Evolutionary conservation across 2,113 vertebrate genomes (phyloP).

Genomic region (Antennarius striatus): DNA sequence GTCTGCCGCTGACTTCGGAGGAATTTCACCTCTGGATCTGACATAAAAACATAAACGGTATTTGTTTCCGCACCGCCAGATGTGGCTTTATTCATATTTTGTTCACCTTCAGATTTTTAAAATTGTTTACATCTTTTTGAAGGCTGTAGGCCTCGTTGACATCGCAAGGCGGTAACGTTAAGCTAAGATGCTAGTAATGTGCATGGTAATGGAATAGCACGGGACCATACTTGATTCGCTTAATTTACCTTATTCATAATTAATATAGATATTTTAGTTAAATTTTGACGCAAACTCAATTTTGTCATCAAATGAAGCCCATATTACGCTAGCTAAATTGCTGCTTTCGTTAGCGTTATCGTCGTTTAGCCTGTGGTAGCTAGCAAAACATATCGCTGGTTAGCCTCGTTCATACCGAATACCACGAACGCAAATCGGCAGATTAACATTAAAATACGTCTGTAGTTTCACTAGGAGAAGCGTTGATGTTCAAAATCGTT

Average conservation of each 20-base stretch:
- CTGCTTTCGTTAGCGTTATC: constrained; percentile 7
- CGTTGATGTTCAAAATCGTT: no score
- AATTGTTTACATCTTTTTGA: constrained; percentile 16
- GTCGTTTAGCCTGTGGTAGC: constrained; percentile 9
- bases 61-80: neutral
- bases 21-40: constrained; percentile 30
- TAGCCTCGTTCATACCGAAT: constrained; percentile 1
- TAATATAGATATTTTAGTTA: no score
- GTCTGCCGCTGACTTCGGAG: constrained; percentile 30
- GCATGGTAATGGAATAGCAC: constrained; percentile 38
- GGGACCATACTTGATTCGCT: neutral
- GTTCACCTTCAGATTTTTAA: neutral
- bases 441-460: no score
- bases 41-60: constrained; percentile 48
- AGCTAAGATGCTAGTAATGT: constrained; percentile 45
- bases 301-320: no score
- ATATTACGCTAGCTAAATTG: neutral
- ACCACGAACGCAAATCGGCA: neutral
- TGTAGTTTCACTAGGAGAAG: no score
- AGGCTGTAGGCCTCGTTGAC: constrained; percentile 46
- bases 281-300: no score
- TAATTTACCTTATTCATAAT: neutral
- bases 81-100: neutral
- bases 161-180: constrained; percentile 18
- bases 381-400: neutral